Evolutionary conservation across 2,113 vertebrate genomes (phyloP).

Genomic region (Tyrannus savana): DNA sequence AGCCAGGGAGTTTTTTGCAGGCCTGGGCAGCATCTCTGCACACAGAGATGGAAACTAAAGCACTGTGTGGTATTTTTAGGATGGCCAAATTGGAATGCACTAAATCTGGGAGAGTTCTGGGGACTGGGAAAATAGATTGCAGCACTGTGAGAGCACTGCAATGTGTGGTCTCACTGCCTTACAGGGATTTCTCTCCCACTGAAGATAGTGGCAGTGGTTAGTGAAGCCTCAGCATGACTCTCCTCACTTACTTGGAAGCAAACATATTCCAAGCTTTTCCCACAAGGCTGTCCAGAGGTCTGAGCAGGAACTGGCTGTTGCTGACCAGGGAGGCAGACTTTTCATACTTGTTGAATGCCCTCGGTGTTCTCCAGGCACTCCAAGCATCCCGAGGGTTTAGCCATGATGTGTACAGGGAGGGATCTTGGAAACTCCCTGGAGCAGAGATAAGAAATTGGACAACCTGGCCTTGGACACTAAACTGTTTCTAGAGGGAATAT

Average conservation of each 20-base stretch:
- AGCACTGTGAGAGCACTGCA: not conserved
- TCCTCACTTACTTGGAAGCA: conserved; percentile 88
- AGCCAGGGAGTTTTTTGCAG: not conserved
- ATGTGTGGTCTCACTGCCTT: not conserved
- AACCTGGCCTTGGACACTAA: fast-evolving
- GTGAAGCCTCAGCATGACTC: not conserved
- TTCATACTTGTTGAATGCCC: conserved; percentile 91
- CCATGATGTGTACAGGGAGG: conserved; percentile 89
- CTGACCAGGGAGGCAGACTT: conserved; percentile 91
- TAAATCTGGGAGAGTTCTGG: not conserved
- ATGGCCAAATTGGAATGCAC: not conserved
- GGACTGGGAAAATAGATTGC: not conserved
- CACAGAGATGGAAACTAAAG: not conserved
- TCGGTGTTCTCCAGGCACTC: conserved; percentile 81
- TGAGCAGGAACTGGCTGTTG: conserved; percentile 91
- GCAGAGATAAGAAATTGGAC: not conserved
- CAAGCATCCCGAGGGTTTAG: conserved; percentile 78
- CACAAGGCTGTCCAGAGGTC: conserved; percentile 87
- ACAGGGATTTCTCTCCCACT: not conserved
- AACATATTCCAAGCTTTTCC: conserved; percentile 98
- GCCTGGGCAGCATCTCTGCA: not conserved
- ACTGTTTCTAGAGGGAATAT: not conserved
- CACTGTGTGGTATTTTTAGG: not conserved
- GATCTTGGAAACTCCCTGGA: conserved; percentile 84
- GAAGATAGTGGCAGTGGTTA: not conserved